These are phyloP conservation scores for Bombylius discolor DNA, from an alignment of 2,888 invertebrate genomes.

Conservation along the genomic window DNA sequence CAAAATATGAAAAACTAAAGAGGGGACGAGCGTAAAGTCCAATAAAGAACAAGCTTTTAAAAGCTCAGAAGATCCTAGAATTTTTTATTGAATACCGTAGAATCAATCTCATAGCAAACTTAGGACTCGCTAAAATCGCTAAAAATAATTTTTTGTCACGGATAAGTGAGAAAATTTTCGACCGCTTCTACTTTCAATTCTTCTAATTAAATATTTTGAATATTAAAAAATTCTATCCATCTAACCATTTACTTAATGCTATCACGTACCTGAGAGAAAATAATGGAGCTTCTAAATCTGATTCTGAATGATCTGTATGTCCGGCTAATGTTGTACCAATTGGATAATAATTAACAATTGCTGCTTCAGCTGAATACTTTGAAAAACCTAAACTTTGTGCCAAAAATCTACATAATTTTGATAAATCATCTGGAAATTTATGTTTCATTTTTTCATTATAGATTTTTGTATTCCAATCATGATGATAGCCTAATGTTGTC, in stretches of 20 bases:
- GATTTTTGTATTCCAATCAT: slow-evolving; percentile 93
- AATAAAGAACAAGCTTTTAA: no score
- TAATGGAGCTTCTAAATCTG: slow-evolving; percentile 71
- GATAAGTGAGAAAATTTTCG: no score
- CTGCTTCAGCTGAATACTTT: slow-evolving; percentile 71
- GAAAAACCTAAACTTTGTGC: slow-evolving; percentile 44
- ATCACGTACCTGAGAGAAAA: slow-evolving; percentile 67
- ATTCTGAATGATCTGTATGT: slow-evolving; percentile 91
- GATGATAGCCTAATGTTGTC: slow-evolving; percentile 95
- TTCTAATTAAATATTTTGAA: neutral
- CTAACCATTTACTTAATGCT: no score
- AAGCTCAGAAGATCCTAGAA: no score
- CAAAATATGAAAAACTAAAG: neutral
- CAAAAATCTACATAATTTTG: slow-evolving; percentile 49
- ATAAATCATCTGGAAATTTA: slow-evolving; percentile 62
- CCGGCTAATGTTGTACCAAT: slow-evolving; percentile 84
- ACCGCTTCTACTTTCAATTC: neutral
- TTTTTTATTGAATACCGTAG: no score
- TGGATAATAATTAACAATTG: slow-evolving; percentile 93
- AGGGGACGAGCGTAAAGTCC: no score
- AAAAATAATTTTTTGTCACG: no score
- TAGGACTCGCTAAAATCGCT: no score
- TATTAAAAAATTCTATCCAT: neutral
- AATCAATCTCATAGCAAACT: no score
- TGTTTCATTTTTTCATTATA: slow-evolving; percentile 56